Base-by-base conservation (phyloP, 1,140 invertebrate genomes). In the Eriosoma lanigerum region DNA sequence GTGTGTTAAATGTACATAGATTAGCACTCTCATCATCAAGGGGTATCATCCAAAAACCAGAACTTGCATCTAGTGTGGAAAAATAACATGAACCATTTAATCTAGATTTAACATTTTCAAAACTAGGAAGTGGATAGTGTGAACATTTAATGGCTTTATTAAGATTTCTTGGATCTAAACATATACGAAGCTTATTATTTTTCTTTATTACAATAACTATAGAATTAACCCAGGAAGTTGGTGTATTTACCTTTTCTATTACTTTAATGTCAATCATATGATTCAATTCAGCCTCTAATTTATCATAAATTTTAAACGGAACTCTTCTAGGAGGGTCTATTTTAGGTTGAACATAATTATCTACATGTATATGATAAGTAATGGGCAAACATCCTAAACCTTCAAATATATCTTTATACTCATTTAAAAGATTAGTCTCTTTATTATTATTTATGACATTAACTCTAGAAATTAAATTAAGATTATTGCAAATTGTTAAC, bases 211-310 rank as follows among this genome's bases (percentile, higher is more conserved):
- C 85, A 21, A 87, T 83, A 2, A 87, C 86, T 48, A 87, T 82
- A n/a, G n/a, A 83, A 82, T 86, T 86, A 0, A 88, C 86, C 86
- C 87, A 89, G 54, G 87, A 86, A 3, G 87, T 86, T 12, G 86
- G 84, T 70, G 84, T 82, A 19, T 82, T 70, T 29, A 84, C 84
- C n/a, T n/a, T n/a, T n/a, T n/a, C n/a, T n/a, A n/a, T n/a, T n/a
- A n/a, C n/a, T n/a, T n/a, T n/a, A n/a, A 85, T 83, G 44, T 82
- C 81, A 32, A 81, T 76, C 82, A 86, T 85, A 10, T 85, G 83
- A 58, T 85, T 17, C 15, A 70, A 21, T 50, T 70, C 38, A 21
- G 38, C 21, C 13, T 68, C n/a, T n/a, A n/a, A n/a, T n/a, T n/a
- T n/a, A n/a, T n/a, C n/a, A n/a, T n/a, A n/a, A n/a, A n/a, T n/a